Evolutionary conservation across 2,888 invertebrate species (phyloP).

Genomic region (Mythimna vitellina): DNA sequence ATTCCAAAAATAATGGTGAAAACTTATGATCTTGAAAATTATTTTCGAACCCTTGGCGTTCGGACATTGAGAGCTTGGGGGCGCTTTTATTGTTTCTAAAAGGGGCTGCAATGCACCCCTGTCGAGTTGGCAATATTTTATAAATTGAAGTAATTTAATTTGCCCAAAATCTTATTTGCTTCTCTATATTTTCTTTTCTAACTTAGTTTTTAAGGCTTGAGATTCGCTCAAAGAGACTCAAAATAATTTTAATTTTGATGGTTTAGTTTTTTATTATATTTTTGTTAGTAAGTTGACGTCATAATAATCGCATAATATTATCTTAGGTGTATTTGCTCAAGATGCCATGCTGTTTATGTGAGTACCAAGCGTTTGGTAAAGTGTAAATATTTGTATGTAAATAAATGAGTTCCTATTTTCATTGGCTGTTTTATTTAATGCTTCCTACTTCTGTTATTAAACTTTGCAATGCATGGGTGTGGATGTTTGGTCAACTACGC

Average conservation of each 20-base stretch:
- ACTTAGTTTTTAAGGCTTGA: slow-evolving; percentile 47
- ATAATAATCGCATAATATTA: slow-evolving; percentile 70
- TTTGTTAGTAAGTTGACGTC: slow-evolving; percentile 45
- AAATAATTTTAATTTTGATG: slow-evolving; percentile 43
- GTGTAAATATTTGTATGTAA: slow-evolving; percentile 88
- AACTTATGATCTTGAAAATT: slow-evolving; percentile 39
- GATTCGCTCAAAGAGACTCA: slow-evolving; percentile 52
- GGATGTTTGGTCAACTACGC: neutral
- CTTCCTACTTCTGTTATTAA: slow-evolving; percentile 3
- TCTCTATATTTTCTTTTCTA: slow-evolving; percentile 49
- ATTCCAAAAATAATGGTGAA: slow-evolving; percentile 42
- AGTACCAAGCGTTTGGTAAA: slow-evolving; percentile 68
- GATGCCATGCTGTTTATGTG: slow-evolving; percentile 82
- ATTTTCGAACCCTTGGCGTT: slow-evolving; percentile 26
- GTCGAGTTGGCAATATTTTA: slow-evolving; percentile 43
- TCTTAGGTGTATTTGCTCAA: slow-evolving; percentile 85
- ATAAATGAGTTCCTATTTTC: slow-evolving; percentile 90
- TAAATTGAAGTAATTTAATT: slow-evolving; percentile 60
- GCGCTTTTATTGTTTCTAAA: slow-evolving; percentile 40
- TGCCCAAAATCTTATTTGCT: slow-evolving; percentile 45
- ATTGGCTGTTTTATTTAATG: slow-evolving; percentile 76
- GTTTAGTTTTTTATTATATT: slow-evolving; percentile 48
- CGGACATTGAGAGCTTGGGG: slow-evolving; percentile 23
- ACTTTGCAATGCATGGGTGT: neutral
- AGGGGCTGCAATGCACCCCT: slow-evolving; percentile 60